Evolutionary conservation across 2,888 invertebrate species (phyloP).

Genomic region (Opisthograptis luteolata): DNA sequence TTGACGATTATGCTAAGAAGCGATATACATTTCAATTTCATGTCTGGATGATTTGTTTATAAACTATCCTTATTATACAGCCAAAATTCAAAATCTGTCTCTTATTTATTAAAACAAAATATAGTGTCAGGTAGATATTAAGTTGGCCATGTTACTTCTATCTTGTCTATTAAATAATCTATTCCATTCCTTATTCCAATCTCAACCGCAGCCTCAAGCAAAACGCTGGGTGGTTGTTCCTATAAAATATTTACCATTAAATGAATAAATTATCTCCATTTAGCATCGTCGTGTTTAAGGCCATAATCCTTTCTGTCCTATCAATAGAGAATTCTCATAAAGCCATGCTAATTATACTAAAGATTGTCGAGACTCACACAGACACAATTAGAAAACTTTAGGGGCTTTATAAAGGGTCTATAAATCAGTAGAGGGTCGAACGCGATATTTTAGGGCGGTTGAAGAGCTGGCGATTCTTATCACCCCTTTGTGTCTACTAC

Average conservation of each 20-base stretch:
- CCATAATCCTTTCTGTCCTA: slow-evolving; percentile 34
- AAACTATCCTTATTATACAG: too few relatives aligned
- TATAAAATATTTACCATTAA: slow-evolving; percentile 31
- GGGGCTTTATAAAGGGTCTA: slow-evolving; percentile 73
- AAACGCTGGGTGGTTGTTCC: slow-evolving; percentile 26
- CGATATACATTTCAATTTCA: too few relatives aligned
- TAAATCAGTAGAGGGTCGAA: slow-evolving; percentile 77
- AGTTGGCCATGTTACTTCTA: background rate
- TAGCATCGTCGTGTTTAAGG: slow-evolving; percentile 30
- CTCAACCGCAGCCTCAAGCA: slow-evolving; percentile 13
- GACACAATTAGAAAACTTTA: slow-evolving; percentile 79
- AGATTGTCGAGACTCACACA: slow-evolving; percentile 66
- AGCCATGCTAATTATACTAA: slow-evolving; percentile 69
- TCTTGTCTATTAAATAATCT: background rate
- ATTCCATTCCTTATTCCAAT: background rate
- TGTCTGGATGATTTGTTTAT: too few relatives aligned
- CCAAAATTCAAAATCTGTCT: too few relatives aligned
- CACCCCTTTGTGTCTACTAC: background rate
- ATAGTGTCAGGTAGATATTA: too few relatives aligned
- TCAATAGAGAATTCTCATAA: slow-evolving; percentile 62
- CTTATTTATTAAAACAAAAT: too few relatives aligned
- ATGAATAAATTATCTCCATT: slow-evolving; percentile 32
- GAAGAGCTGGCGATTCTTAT: slow-evolving; percentile 35
- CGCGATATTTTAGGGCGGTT: slow-evolving; percentile 56
- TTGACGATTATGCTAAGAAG: too few relatives aligned